A percentile compares a stretch with the other conserved stretches of the same genome.
These are phyloP conservation scores for Bolborhynchus lineola DNA, from an alignment of 2,113 vertebrate genomes.

Conservation along the genomic window DNA sequence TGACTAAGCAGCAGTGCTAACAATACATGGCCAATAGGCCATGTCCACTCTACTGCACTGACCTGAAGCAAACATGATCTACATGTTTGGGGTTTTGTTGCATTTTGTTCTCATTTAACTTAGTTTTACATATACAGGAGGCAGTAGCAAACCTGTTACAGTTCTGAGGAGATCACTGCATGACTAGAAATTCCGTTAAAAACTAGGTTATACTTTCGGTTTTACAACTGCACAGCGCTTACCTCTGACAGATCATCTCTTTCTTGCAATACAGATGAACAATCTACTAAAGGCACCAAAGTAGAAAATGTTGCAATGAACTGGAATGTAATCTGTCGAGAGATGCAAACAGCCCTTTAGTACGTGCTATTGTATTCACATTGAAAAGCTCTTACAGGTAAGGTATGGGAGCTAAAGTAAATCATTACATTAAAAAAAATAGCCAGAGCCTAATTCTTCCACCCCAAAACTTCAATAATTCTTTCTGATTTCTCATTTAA, in stretches of 20 bases:
- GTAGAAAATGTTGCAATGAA: slow-evolving; percentile 99
- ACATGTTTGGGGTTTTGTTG: not conserved
- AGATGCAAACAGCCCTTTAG: slow-evolving; percentile 33
- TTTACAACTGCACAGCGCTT: slow-evolving; percentile 19
- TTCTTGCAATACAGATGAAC: slow-evolving; percentile 92
- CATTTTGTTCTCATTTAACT: not conserved
- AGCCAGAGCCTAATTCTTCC: not conserved
- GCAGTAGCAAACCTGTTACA: not conserved
- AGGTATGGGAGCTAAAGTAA: not conserved
- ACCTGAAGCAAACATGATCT: not conserved
- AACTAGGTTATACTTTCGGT: not conserved
- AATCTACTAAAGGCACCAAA: slow-evolving; percentile 99
- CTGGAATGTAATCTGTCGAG: slow-evolving; percentile 95
- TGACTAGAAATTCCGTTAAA: not conserved
- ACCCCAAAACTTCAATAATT: not conserved
- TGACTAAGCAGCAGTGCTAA: not conserved
- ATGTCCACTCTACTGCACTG: not conserved
- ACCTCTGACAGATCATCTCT: slow-evolving; percentile 92
- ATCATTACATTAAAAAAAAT: not conserved
- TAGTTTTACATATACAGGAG: not conserved
- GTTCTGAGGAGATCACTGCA: not conserved
- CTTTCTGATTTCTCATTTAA: not conserved
- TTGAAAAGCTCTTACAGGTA: not conserved
- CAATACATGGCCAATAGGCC: not conserved
- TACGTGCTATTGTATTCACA: not conserved